Conservation (phyloP, 2,113 vertebrate genomes). For the Bos javanicus region DNA sequence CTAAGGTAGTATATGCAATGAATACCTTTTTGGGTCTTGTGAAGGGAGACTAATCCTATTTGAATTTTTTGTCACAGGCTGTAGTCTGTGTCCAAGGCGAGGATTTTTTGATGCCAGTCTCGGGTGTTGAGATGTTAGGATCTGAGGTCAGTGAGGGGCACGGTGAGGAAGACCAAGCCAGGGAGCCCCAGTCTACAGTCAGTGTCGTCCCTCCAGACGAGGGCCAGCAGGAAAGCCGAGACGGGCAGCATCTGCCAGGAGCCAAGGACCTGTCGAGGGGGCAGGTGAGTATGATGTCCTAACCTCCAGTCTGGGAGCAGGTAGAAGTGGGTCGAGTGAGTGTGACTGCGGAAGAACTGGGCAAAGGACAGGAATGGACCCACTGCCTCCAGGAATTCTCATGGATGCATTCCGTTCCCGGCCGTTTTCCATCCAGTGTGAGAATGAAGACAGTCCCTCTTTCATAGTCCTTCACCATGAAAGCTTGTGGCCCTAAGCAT, state of each 20-base stretch:
- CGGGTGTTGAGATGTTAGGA: background rate
- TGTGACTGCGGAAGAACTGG: fast-evolving
- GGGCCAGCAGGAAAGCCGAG: background rate
- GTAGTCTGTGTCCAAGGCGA: background rate
- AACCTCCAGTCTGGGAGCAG: background rate
- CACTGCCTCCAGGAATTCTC: background rate
- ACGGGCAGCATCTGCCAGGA: background rate
- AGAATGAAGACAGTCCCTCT: background rate
- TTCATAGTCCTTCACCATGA: too few species aligned
- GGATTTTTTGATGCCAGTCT: background rate
- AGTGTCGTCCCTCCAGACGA: background rate
- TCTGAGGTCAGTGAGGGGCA: background rate
- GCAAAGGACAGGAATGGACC: fast-evolving
- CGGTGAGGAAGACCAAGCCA: fast-evolving
- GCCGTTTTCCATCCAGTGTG: background rate
- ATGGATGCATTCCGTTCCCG: fast-evolving
- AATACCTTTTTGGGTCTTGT: background rate
- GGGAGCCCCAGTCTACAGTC: background rate
- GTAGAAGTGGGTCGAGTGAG: fast-evolving
- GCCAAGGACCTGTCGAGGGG: fast-evolving
- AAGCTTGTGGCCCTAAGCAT: background rate
- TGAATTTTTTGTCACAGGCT: background rate
- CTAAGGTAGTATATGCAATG: background rate
- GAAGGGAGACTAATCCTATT: background rate
- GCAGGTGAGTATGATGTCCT: background rate